phyloP scores from a whole-genome alignment of 2,888 invertebrate species.

The Nymphalis c-album region DNA sequence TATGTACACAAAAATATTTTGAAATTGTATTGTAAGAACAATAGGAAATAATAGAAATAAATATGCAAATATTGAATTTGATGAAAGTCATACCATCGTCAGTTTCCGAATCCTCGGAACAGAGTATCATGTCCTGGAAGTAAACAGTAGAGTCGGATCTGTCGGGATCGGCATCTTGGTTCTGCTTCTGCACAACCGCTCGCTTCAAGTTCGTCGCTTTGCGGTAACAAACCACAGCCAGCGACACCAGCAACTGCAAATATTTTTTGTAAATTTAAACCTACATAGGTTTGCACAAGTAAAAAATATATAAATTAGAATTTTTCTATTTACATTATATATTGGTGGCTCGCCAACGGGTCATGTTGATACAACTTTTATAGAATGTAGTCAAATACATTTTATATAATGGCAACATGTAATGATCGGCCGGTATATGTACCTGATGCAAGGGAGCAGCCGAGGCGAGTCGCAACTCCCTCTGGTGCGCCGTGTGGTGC shows the following conservation, averaged over 20 bases:
- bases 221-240: slow-evolving; percentile 94
- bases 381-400: no score
- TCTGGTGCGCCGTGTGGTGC: slow-evolving; percentile 85
- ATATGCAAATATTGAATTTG: background rate
- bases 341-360: no score
- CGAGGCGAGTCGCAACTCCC: slow-evolving; percentile 86
- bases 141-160: slow-evolving; percentile 97
- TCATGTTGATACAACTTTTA: no score
- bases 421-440: slow-evolving; percentile 35
- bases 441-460: slow-evolving; percentile 88
- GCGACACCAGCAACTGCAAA: slow-evolving; percentile 87
- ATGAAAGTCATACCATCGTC: slow-evolving; percentile 85
- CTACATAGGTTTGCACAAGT: background rate
- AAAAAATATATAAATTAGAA: no score
- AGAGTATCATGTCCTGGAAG: slow-evolving; percentile 95
- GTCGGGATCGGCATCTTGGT: slow-evolving; percentile 90
- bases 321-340: no score
- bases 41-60: no score
- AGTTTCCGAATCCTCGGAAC: slow-evolving; percentile 93
- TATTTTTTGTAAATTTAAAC: no score
- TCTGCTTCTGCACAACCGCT: slow-evolving; percentile 86
- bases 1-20: background rate
- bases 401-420: no score
- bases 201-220: slow-evolving; percentile 93
- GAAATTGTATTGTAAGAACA: slow-evolving; percentile 19